Evolutionary conservation across 2,797 vertebrate genomes (phyloP), one percentile per base, ranked within the genome.

Genomic region (Nyctalus aviator): DNA sequence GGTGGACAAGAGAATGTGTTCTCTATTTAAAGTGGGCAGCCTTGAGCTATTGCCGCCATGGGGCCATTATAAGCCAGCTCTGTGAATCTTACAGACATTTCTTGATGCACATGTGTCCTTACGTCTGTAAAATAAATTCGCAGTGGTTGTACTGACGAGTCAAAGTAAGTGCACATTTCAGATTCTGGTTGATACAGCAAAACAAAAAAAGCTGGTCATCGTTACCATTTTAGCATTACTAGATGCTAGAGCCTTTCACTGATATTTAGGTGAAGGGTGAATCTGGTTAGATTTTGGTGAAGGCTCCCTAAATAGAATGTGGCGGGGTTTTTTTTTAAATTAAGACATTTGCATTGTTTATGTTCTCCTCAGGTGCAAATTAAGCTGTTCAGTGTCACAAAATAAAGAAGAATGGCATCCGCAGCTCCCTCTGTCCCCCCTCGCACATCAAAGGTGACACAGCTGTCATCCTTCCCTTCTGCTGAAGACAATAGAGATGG

Each of bases 371-470:
- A 68, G 85, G 59, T 83, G 53, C 35, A 95, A 97, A 97, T 95
- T 93, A 89, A 97, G 95, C 37, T 78, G 59, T 85, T 96, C 96
- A 91, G 89, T 97, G 92, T 96, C 94, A 97, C 94, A 97, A 53
- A 59, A 53, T 55, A 77, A 92, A 96, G 68, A 91, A 95, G 68
- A 91, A 95, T 78, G 27, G 64, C 94, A 89, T 92, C 41, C 8
- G 0, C 14, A 57, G 4, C 17, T 81, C 14, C 37, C 72, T 69
- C 32, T 87, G 0, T 23, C 21, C 14, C 14, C 30, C 53, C 30
- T 4, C 5, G 23, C 48, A 85, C 93, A 94, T 95, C 92, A 96
- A 94, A 93, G 15, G 37, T 82, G 87, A 92, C 44, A 94, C 7
- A 76, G 27, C 32, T 76, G 84, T 92, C 92, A 90, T 73, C 79